These are phyloP conservation scores for Lysandra bellargus DNA, from an alignment of 2,888 invertebrate genomes.

Conservation along the genomic window DNA sequence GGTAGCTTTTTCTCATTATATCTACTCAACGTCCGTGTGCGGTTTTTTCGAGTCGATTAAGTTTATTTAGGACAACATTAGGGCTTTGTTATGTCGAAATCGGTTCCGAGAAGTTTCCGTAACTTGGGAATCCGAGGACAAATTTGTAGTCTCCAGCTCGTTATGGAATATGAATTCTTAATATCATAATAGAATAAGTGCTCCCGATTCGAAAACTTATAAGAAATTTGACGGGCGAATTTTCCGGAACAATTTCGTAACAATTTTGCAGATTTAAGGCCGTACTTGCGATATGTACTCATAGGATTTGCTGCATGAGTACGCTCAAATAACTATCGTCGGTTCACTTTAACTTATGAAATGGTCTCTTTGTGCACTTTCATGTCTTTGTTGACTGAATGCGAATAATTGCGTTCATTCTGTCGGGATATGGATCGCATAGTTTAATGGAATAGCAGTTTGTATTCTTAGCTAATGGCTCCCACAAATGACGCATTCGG, in stretches of 20 bases:
- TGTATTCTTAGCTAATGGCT: constrained; percentile 70
- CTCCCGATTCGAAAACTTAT: background rate
- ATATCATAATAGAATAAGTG: constrained; percentile 21
- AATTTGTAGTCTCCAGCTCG: constrained; percentile 11
- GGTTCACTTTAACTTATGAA: constrained; percentile 70
- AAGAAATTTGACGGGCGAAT: constrained; percentile 9
- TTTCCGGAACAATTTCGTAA: constrained; percentile 24
- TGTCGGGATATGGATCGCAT: constrained; percentile 62
- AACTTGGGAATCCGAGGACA: background rate
- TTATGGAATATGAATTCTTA: constrained; percentile 19
- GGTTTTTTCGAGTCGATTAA: background rate
- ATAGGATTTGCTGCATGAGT: constrained; percentile 74
- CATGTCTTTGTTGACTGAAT: constrained; percentile 67
- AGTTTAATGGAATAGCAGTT: constrained; percentile 66
- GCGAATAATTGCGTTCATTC: constrained; percentile 69
- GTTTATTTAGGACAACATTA: background rate
- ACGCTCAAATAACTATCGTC: constrained; percentile 69
- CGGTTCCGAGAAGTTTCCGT: constrained; percentile 3
- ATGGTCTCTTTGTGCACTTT: constrained; percentile 64
- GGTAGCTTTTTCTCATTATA: background rate
- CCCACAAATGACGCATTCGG: constrained; percentile 54
- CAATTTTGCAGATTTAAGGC: constrained; percentile 44
- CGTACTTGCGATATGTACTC: constrained; percentile 65
- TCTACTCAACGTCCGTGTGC: background rate
- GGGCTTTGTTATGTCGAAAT: background rate